A percentile compares a stretch with the other conserved stretches of the same genome.
Conservation (phyloP, 1,140 invertebrate genomes). For the Acromyrmex charruanus region DNA sequence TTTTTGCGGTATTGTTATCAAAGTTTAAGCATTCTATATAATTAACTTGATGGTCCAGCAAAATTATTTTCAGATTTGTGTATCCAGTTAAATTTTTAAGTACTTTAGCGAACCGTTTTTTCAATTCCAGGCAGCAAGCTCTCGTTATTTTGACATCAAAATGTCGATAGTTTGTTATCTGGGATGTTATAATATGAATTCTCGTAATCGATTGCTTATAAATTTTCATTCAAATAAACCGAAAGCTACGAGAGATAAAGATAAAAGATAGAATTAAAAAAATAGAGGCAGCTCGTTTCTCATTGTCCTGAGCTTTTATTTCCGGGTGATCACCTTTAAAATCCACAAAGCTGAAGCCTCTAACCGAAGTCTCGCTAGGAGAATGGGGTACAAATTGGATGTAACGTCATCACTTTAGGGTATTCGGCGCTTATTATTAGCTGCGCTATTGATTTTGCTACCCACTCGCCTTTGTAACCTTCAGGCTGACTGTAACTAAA, state of each 20-base stretch:
- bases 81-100: too few relatives aligned
- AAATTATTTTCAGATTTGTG: too few relatives aligned
- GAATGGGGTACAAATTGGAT: slow-evolving; percentile 69
- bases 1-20: too few relatives aligned
- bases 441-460: slow-evolving; percentile 71
- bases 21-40: too few relatives aligned
- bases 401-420: slow-evolving; percentile 76
- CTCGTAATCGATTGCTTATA: not conserved
- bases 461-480: slow-evolving; percentile 19
- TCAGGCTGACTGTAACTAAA: not conserved
- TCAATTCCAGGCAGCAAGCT: too few relatives aligned
- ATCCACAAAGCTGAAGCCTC: slow-evolving; percentile 72
- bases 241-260: not conserved
- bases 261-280: not conserved
- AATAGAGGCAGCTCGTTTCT: not conserved
- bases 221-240: not conserved
- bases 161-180: too few relatives aligned
- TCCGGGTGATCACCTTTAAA: slow-evolving; percentile 66
- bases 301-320: slow-evolving; percentile 6
- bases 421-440: slow-evolving; percentile 77
- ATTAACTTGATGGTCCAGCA: too few relatives aligned
- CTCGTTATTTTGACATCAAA: too few relatives aligned
- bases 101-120: too few relatives aligned
- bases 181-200: not conserved
- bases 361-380: slow-evolving; percentile 12